phyloP scores from a whole-genome alignment of 2,797 vertebrate genomes.

The Erpetoichthys calabaricus region DNA sequence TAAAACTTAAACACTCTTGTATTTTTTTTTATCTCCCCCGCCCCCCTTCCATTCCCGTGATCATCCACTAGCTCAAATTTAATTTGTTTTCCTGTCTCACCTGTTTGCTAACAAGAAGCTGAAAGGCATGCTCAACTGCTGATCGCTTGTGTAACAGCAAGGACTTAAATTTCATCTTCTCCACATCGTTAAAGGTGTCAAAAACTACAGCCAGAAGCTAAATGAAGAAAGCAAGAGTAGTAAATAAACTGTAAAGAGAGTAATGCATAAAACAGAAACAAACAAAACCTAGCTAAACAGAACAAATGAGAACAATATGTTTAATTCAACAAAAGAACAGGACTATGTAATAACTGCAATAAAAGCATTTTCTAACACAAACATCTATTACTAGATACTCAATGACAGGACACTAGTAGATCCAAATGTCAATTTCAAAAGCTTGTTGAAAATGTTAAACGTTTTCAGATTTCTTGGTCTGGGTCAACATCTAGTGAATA shows the following conservation, averaged over 20 bases:
- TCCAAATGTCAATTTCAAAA: too few species aligned
- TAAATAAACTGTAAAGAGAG: neutral
- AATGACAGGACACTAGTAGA: too few species aligned
- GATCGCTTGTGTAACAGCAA: conserved; percentile 85
- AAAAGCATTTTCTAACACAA: too few species aligned
- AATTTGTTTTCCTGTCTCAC: conserved; percentile 32
- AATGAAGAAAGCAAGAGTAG: neutral
- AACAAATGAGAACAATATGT: neutral
- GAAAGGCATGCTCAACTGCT: conserved; percentile 78
- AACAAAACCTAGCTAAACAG: neutral
- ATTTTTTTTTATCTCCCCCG: too few species aligned
- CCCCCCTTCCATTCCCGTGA: too few species aligned
- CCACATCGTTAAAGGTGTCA: conserved; percentile 89
- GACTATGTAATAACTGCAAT: too few species aligned
- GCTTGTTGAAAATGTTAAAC: too few species aligned
- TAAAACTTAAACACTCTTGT: too few species aligned
- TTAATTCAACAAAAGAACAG: neutral
- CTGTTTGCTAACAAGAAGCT: conserved; percentile 73
- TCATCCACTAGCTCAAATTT: neutral
- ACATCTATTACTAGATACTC: too few species aligned
- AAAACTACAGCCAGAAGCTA: conserved; percentile 95
- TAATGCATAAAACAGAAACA: neutral
- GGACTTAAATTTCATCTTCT: conserved; percentile 95
- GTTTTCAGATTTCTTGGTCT: too few species aligned
- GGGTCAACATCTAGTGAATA: too few species aligned